Evolutionary conservation across 1,140 invertebrate genomes (phyloP).

Genomic region (Drosophila mojavensis): DNA sequence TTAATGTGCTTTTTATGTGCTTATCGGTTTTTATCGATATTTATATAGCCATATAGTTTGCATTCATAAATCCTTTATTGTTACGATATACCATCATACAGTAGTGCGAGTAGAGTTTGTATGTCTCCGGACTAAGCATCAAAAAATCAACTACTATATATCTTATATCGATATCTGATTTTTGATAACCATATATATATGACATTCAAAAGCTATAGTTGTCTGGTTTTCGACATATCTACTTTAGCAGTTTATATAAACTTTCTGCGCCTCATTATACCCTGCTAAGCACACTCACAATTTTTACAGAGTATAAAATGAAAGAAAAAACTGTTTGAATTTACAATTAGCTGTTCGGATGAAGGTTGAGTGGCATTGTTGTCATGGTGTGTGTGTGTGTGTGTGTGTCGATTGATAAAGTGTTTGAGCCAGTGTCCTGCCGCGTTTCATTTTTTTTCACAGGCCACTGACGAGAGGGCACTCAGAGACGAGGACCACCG

Average conservation of each 20-base stretch:
- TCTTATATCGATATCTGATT: neutral
- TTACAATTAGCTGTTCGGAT: slow-evolving; percentile 71
- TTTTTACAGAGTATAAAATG: neutral
- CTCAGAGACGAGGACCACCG: slow-evolving; percentile 65
- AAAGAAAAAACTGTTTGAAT: slow-evolving; percentile 68
- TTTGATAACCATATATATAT: neutral
- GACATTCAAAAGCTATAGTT: too few relatives aligned
- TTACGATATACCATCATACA: too few relatives aligned
- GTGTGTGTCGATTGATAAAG: slow-evolving; percentile 73
- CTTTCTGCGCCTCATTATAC: neutral
- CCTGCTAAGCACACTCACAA: neutral
- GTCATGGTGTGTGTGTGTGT: slow-evolving; percentile 61
- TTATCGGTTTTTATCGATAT: too few relatives aligned
- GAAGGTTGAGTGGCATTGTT: slow-evolving; percentile 49
- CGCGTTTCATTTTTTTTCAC: slow-evolving; percentile 52
- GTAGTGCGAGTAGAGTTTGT: too few relatives aligned
- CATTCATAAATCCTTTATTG: too few relatives aligned
- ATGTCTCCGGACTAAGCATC: too few relatives aligned
- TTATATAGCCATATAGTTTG: too few relatives aligned
- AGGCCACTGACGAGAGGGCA: slow-evolving; percentile 73
- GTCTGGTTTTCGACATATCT: too few relatives aligned
- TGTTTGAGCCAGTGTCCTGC: slow-evolving; percentile 67
- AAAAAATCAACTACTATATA: too few relatives aligned
- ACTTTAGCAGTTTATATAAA: too few relatives aligned
- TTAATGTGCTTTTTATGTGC: too few relatives aligned